These are phyloP conservation scores for Euwallacea fornicatus DNA, from an alignment of 1,140 invertebrate species.

Conservation along the genomic window DNA sequence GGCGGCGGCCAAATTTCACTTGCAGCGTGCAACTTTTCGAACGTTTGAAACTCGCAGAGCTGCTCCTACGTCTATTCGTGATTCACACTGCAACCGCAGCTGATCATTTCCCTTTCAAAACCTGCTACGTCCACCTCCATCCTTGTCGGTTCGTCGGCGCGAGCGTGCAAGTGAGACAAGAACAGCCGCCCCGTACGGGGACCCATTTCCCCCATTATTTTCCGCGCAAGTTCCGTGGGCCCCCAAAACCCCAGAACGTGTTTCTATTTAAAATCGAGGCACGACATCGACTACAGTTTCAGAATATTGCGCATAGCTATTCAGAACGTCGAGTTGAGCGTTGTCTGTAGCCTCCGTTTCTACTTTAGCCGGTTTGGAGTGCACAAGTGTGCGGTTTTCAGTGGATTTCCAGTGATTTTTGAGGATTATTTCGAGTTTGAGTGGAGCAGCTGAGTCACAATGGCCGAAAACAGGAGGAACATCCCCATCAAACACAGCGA, in stretches of 20 bases:
- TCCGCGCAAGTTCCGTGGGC: conserved; percentile 15
- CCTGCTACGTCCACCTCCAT: too few species aligned
- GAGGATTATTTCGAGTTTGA: neutral
- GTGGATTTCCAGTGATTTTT: conserved; percentile 10
- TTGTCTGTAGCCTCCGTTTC: neutral
- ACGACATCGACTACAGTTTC: conserved; percentile 17
- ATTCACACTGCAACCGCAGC: too few species aligned
- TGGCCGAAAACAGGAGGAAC: conserved; percentile 70
- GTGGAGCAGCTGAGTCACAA: conserved; percentile 28
- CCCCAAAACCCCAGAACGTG: conserved; percentile 18
- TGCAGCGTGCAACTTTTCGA: too few species aligned
- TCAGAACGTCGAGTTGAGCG: conserved; percentile 18
- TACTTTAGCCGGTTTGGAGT: conserved; percentile 23
- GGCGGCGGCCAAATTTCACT: too few species aligned
- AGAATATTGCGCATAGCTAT: conserved; percentile 21
- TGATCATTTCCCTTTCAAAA: too few species aligned
- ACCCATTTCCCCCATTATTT: too few species aligned
- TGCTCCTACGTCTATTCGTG: too few species aligned
- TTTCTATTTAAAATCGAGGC: conserved; percentile 31
- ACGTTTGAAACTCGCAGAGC: too few species aligned
- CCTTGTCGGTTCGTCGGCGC: too few species aligned
- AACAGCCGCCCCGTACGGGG: too few species aligned
- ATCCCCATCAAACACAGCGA: conserved; percentile 93
- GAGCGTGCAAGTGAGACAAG: too few species aligned
- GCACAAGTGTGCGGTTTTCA: conserved; percentile 2